phyloP scores from a whole-genome alignment of 2,797 vertebrate genomes.

The Prunella strophiata region DNA sequence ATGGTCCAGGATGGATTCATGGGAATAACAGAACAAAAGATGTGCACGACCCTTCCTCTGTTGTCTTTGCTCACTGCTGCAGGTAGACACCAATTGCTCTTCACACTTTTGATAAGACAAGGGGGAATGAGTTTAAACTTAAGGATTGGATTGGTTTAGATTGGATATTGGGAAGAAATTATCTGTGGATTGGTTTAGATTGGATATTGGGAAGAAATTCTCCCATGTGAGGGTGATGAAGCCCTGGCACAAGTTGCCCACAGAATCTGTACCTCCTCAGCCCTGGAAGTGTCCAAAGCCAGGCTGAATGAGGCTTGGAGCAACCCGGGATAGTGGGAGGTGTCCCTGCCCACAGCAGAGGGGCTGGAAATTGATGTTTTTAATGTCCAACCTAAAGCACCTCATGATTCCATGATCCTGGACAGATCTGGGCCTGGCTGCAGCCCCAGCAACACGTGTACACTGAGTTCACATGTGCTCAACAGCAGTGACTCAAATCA shows the following conservation, averaged over 20 bases:
- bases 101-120: neutral
- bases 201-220: neutral
- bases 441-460: neutral
- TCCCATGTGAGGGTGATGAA: neutral
- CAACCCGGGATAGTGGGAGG: neutral
- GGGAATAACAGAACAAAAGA: fast-evolving
- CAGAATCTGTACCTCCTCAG: neutral
- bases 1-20: neutral
- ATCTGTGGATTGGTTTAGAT: neutral
- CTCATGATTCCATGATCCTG: neutral
- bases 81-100: neutral
- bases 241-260: neutral
- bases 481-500: conserved; percentile 27
- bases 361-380: neutral
- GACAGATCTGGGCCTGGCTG: neutral
- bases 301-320: neutral
- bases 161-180: neutral
- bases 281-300: neutral
- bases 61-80: neutral
- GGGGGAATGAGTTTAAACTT: neutral
- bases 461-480: neutral
- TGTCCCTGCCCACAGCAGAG: neutral
- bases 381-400: neutral
- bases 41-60: neutral
- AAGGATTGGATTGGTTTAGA: neutral